Evolutionary conservation across 1,140 invertebrate species (phyloP), one percentile per base, ranked within the genome.

Genomic region (Drosophila orosa): DNA sequence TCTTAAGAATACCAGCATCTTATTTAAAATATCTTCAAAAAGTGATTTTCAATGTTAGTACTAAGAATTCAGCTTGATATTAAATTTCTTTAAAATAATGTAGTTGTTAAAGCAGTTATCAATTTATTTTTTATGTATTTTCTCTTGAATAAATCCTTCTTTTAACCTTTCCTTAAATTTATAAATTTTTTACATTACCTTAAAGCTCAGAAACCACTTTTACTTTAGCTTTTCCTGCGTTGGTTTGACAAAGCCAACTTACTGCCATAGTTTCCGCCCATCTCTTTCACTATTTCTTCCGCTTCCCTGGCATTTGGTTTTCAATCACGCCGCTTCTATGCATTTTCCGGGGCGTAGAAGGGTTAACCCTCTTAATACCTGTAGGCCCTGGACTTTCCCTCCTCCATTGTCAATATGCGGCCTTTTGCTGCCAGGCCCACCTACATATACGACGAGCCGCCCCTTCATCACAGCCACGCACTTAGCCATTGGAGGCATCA

Each of bases 351-450:
- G 33, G n/a, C 12, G 50, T 2, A n/a, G 8, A 33, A 10, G 63
- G 59, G 27, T 48, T 48, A 48, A 65, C 47, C 35, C 61, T 37
- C 44, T 50, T 66, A 44, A 66, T 54, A 66, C 25, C 45, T 33
- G 22, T 24, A 19, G 13, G 31, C 42, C 44, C 44, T 25, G 33
- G 19, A 10, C 42, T 27, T 12, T 31, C 1, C 45, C 47, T 48
- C 15, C 57, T 33, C 60, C 60, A 77, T 83, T 83, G 78, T 77
- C 78, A 78, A 73, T 81, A 67, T 62, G 48, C 58, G 58, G 44
- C 47, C 74, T 73, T 80, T 68, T 58, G 62, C 54, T 63, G 69
- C 65, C 35, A 71, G 59, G 72, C 44, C 62, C 42, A n/a, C 31
- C 48, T 33, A n/a, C 15, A 37, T 48, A 37, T 12, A 27, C 17